These are phyloP conservation scores for Saccopteryx bilineata DNA, from an alignment of 2,113 vertebrate genomes.

Conservation along the genomic window DNA sequence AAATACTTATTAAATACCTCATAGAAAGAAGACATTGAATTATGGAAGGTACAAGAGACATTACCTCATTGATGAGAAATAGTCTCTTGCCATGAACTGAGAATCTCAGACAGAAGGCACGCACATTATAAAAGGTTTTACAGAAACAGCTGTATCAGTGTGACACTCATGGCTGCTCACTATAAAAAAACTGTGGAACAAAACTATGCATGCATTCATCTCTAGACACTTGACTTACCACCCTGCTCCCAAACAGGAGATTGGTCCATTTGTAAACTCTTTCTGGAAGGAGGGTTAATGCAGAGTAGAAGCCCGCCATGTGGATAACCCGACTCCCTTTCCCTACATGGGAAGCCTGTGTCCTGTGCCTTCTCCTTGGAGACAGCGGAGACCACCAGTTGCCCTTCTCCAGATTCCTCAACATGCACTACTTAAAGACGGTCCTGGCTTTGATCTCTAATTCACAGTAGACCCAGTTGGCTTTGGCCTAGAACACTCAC, in stretches of 20 bases:
- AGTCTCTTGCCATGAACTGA: neutral
- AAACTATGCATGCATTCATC: neutral
- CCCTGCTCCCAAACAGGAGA: neutral
- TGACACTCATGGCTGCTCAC: neutral
- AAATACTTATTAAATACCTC: neutral
- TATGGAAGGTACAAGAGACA: neutral
- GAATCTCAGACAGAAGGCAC: neutral
- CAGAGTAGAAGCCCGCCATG: neutral
- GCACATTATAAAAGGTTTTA: neutral
- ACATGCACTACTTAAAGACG: neutral
- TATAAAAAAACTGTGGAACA: neutral
- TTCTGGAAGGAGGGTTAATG: neutral
- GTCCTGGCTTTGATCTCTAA: conserved; percentile 30
- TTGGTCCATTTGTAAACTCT: neutral
- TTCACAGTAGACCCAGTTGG: neutral
- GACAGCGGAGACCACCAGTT: neutral
- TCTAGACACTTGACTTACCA: neutral
- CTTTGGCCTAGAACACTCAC: neutral
- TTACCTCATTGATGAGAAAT: neutral
- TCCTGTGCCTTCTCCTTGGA: neutral
- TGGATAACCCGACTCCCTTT: neutral
- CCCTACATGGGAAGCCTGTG: neutral
- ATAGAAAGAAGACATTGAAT: neutral
- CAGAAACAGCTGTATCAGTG: neutral
- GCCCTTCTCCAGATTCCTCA: neutral